Conservation (phyloP, 2,797 vertebrate species). For the Orientallactaga sibirica region DNA sequence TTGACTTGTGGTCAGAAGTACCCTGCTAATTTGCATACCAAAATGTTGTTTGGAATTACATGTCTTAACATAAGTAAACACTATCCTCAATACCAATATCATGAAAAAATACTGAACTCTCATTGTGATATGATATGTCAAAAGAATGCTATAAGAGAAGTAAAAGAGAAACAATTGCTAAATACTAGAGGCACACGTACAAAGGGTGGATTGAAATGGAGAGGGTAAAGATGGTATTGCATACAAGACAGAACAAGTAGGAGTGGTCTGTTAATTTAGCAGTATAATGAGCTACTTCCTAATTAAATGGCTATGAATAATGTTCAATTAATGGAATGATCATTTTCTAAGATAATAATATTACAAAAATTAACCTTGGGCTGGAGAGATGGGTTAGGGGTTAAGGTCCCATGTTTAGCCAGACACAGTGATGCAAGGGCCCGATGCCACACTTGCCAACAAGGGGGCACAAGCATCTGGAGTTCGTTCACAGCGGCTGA, state of each 20-base stretch:
- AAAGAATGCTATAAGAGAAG: background rate
- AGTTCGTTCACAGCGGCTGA: no score
- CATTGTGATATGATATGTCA: background rate
- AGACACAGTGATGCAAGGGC: no score
- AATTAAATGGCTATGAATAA: background rate
- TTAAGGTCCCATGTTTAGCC: no score
- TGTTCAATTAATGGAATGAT: background rate
- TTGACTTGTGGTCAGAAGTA: background rate
- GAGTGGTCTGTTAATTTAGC: background rate
- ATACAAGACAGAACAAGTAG: background rate
- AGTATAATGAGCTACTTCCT: background rate
- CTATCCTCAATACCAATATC: background rate
- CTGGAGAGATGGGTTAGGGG: no score
- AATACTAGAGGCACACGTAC: background rate
- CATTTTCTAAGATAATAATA: slow-evolving; percentile 11
- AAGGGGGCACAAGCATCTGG: no score
- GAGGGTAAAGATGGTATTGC: background rate
- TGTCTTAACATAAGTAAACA: background rate
- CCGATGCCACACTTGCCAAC: no score
- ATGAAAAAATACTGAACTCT: background rate
- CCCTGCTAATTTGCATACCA: background rate
- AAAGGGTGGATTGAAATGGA: background rate
- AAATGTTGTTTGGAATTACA: background rate
- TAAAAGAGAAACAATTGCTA: background rate
- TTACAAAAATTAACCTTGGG: background rate